A percentile compares a stretch with the other conserved stretches of the same genome.
phyloP scores from a whole-genome alignment of 1,140 invertebrate genomes.

The Zaprionus ghesquierei region DNA sequence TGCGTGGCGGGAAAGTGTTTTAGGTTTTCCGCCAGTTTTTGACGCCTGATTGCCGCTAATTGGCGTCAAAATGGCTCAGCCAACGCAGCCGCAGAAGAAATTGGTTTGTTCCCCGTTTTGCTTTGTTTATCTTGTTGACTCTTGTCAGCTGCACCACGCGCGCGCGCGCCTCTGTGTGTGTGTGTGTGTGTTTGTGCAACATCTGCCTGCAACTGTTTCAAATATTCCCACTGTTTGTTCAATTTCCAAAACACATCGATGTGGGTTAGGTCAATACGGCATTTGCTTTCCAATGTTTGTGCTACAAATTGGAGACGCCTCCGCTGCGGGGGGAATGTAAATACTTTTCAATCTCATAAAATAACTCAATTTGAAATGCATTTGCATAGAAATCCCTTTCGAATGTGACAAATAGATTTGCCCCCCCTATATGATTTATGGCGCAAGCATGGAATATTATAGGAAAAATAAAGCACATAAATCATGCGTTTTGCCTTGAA shows the following conservation, averaged over 20 bases:
- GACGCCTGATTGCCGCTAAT: constrained; percentile 78
- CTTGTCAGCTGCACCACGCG: constrained; percentile 29
- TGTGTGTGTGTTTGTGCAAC: constrained; percentile 35
- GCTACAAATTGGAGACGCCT: constrained; percentile 24
- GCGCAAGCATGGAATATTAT: constrained; percentile 41
- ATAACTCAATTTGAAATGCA: constrained; percentile 20
- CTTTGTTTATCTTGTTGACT: constrained; percentile 57
- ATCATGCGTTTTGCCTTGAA: constrained; percentile 57
- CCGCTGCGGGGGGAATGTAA: not conserved
- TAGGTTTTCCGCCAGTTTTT: constrained; percentile 58
- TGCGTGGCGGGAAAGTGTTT: constrained; percentile 66
- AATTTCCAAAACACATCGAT: constrained; percentile 36
- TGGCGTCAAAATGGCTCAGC: constrained; percentile 67
- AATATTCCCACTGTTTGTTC: constrained; percentile 19
- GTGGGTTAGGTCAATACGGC: constrained; percentile 71
- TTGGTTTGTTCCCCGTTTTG: constrained; percentile 51
- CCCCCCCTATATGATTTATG: constrained; percentile 52
- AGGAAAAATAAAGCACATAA: constrained; percentile 39
- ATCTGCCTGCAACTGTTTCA: constrained; percentile 71
- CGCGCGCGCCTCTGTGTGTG: constrained; percentile 1
- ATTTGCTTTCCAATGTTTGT: constrained; percentile 23
- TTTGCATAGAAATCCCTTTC: constrained; percentile 17
- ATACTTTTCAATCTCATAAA: constrained; percentile 23
- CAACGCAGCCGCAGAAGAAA: constrained; percentile 40
- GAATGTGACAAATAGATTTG: constrained; percentile 46